A percentile compares a stretch with the other conserved stretches of the same genome.
Evolutionary conservation across 2,113 vertebrate genomes (phyloP).

Genomic region (Pycnonotus jocosus): DNA sequence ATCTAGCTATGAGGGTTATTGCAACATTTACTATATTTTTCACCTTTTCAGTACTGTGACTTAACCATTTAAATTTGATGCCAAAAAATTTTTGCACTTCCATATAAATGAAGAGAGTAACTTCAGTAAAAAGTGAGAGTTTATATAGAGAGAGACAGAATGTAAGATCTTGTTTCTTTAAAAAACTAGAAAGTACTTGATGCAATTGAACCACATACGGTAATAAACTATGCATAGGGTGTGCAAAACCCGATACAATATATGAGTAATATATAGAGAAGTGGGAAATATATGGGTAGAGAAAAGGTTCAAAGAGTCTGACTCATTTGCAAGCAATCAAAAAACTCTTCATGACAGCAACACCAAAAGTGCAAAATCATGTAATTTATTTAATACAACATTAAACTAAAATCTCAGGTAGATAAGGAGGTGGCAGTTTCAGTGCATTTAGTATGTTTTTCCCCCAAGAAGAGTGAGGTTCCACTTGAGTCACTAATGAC

Average conservation of each 20-base stretch:
- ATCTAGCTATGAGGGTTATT: neutral
- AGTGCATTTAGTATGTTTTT: neutral
- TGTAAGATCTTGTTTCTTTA: neutral
- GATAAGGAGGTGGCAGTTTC: neutral
- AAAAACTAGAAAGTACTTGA: neutral
- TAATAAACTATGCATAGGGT: neutral
- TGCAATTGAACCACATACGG: neutral
- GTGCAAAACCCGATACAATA: neutral
- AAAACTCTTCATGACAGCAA: neutral
- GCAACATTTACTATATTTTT: neutral
- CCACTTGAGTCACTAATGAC: neutral
- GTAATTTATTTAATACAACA: neutral
- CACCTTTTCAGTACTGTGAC: neutral
- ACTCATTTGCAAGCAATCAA: neutral
- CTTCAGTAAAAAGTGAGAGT: neutral
- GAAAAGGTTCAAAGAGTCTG: neutral
- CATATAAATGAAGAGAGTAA: neutral
- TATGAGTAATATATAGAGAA: neutral
- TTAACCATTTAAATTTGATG: neutral
- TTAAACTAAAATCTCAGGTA: neutral
- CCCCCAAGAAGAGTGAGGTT: neutral
- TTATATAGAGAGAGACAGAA: neutral
- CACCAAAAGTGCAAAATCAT: neutral
- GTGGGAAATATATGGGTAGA: neutral
- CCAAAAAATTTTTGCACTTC: neutral